Conservation (phyloP, 2,797 vertebrate species). For the Rhyacichthys aspro region DNA sequence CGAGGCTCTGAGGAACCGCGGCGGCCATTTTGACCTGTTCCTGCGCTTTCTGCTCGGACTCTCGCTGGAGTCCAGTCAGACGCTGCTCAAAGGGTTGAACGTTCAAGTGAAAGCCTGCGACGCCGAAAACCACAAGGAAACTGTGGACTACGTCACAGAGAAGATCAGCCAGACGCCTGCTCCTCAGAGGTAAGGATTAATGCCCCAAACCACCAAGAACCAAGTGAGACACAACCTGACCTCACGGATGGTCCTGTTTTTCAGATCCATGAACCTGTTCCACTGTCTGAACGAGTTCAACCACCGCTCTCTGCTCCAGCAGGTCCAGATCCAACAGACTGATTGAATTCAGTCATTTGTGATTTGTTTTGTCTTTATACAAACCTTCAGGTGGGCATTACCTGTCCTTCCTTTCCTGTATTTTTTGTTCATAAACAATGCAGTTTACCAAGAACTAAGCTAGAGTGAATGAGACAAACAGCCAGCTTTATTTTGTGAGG, state of each 20-base stretch:
- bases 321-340: conserved; percentile 3
- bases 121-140: conserved; percentile 4
- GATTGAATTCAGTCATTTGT: too few species aligned
- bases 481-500: too few species aligned
- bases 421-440: too few species aligned
- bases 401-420: too few species aligned
- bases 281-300: conserved; percentile 36
- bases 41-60: conserved; percentile 34
- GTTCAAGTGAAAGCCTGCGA: background rate
- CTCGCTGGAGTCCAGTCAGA: conserved; percentile 23
- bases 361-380: too few species aligned
- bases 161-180: conserved; percentile 5
- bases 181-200: conserved; percentile 12
- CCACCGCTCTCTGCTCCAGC: conserved; percentile 20
- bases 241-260: too few species aligned
- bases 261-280: conserved; percentile 18
- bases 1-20: conserved; percentile 20
- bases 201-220: too few species aligned
- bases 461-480: too few species aligned
- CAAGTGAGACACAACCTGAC: too few species aligned
- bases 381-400: too few species aligned
- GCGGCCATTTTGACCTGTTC: conserved; percentile 34
- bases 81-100: conserved; percentile 10
- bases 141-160: conserved; percentile 18
- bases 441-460: too few species aligned